Evolutionary conservation across 2,888 invertebrate species (phyloP).

Genomic region (Latheticus oryzae): DNA sequence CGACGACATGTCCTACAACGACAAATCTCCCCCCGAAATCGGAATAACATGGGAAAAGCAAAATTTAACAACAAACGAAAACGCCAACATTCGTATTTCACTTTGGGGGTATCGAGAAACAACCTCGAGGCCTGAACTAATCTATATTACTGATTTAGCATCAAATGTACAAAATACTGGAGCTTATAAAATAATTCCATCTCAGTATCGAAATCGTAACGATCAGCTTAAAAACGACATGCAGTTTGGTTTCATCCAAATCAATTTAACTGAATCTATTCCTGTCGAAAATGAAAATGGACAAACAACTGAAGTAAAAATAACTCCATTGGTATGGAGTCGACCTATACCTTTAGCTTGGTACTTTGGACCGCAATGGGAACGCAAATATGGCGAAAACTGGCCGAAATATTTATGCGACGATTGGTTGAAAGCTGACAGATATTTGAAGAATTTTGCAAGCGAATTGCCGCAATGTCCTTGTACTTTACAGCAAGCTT

Average conservation of each 20-base stretch:
- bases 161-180: constrained; percentile 68
- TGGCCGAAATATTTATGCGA: constrained; percentile 91
- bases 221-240: constrained; percentile 78
- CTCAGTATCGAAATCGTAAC: constrained; percentile 76
- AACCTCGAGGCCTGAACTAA: constrained; percentile 82
- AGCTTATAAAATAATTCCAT: constrained; percentile 78
- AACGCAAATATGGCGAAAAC: constrained; percentile 77
- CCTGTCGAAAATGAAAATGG: constrained; percentile 62
- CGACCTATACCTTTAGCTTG: constrained; percentile 91
- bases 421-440: constrained; percentile 89
- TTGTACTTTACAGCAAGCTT: constrained; percentile 90
- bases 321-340: constrained; percentile 81
- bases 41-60: constrained; percentile 85
- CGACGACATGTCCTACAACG: constrained; percentile 77
- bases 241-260: constrained; percentile 88
- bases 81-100: constrained; percentile 82
- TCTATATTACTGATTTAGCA: constrained; percentile 83
- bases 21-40: constrained; percentile 79
- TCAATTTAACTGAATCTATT: constrained; percentile 84
- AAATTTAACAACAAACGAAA: constrained; percentile 85
- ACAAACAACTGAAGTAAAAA: constrained; percentile 47
- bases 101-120: constrained; percentile 92
- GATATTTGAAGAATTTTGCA: constrained; percentile 86
- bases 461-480: constrained; percentile 89
- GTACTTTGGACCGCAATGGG: constrained; percentile 94